phyloP scores from a whole-genome alignment of 2,113 vertebrate species.

The Chloebia gouldiae region DNA sequence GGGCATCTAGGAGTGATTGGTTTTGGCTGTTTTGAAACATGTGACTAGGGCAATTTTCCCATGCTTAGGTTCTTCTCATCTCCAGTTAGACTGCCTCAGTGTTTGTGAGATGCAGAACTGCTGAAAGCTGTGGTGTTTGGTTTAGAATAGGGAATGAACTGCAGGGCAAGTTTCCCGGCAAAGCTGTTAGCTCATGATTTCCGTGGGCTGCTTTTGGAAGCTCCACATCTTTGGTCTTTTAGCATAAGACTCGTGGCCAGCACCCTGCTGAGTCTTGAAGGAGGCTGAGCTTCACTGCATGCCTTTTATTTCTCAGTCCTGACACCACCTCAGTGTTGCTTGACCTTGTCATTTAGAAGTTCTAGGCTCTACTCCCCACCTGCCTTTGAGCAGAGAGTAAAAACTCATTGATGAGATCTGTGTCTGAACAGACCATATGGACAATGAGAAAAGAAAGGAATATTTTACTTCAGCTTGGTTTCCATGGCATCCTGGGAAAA shows the following conservation, averaged over 20 bases:
- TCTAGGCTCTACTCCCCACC: neutral
- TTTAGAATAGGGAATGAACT: neutral
- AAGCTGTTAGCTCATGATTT: slow-evolving; percentile 14
- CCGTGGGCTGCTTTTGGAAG: neutral
- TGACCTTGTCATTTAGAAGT: neutral
- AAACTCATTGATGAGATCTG: neutral
- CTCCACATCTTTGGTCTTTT: neutral
- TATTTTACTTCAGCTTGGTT: neutral
- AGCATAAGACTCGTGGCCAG: neutral
- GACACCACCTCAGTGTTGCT: neutral
- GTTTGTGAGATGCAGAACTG: neutral
- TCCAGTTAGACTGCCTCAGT: neutral
- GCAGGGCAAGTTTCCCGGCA: neutral
- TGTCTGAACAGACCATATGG: neutral
- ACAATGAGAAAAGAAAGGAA: neutral
- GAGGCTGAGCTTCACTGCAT: neutral
- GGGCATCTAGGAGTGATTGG: neutral
- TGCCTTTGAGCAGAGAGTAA: neutral
- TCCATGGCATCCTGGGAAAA: neutral
- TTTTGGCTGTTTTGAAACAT: neutral
- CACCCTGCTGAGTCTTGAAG: neutral
- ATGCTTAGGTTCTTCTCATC: neutral
- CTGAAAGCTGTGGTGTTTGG: neutral
- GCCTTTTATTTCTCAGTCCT: neutral
- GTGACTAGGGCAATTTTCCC: neutral